These are phyloP conservation scores for Monodelphis domestica DNA, from an alignment of 2,797 vertebrate species.

Conservation along the genomic window DNA sequence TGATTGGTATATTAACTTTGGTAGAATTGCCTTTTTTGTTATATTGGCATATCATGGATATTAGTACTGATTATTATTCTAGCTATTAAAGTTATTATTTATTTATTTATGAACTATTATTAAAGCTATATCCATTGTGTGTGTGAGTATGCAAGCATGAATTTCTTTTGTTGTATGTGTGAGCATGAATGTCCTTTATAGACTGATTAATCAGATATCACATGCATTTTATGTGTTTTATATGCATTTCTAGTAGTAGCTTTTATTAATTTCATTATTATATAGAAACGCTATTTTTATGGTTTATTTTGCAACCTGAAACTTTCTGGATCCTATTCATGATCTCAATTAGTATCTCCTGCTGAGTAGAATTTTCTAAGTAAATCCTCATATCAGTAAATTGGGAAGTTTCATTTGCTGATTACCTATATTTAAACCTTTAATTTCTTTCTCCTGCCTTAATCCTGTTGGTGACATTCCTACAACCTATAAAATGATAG, in stretches of 20 bases:
- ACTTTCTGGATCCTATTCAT: neutral
- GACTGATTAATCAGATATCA: neutral
- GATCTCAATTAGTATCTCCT: neutral
- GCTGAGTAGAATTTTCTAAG: neutral
- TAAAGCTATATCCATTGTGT: neutral
- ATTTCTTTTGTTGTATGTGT: too few species aligned
- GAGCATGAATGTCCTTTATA: neutral
- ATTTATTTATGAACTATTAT: neutral
- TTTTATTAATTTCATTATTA: neutral
- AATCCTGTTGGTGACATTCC: neutral
- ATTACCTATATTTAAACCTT: neutral
- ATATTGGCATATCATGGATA: neutral
- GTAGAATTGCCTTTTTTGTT: neutral
- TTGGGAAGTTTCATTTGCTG: neutral
- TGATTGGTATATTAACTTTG: neutral
- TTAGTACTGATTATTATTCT: neutral
- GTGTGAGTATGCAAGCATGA: too few species aligned
- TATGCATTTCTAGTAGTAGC: neutral
- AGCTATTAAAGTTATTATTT: neutral
- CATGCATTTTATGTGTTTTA: neutral
- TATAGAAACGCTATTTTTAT: neutral
- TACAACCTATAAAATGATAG: neutral
- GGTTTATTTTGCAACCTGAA: neutral
- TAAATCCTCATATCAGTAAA: neutral
- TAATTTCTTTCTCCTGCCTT: neutral